Evolutionary conservation across 2,888 invertebrate species (phyloP).

Genomic region (Metacarcinus magister): DNA sequence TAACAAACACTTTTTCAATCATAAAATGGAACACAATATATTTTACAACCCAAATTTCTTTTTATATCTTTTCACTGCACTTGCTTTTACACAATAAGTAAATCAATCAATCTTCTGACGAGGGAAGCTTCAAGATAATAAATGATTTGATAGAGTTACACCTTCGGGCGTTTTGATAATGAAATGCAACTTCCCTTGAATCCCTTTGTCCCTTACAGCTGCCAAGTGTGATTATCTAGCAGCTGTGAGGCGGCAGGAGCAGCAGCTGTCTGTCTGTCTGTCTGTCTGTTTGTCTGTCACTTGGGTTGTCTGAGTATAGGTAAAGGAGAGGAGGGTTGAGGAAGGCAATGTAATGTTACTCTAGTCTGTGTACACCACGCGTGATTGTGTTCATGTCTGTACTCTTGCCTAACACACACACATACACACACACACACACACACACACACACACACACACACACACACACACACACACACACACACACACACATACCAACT

Average conservation of each 20-base stretch:
- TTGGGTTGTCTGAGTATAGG: background rate
- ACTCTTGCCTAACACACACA: background rate
- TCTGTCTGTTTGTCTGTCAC: background rate
- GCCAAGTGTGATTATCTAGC: background rate
- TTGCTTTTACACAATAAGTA: no score
- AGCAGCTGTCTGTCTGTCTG: no score
- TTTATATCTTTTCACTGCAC: no score
- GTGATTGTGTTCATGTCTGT: background rate
- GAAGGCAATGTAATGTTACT: background rate
- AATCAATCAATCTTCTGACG: no score
- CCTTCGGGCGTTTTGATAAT: background rate
- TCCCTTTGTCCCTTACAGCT: background rate
- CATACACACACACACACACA: no score
- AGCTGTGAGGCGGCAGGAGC: background rate
- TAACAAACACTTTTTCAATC: no score
- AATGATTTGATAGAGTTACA: no score
- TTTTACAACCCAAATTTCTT: no score
- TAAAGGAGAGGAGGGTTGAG: background rate
- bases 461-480: no score
- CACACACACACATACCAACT: background rate
- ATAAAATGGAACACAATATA: no score
- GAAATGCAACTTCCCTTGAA: background rate
- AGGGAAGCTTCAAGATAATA: no score
- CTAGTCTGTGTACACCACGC: background rate
- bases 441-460: background rate